phyloP scores from a whole-genome alignment of 2,113 vertebrate genomes.

The Pollachius pollachius region DNA sequence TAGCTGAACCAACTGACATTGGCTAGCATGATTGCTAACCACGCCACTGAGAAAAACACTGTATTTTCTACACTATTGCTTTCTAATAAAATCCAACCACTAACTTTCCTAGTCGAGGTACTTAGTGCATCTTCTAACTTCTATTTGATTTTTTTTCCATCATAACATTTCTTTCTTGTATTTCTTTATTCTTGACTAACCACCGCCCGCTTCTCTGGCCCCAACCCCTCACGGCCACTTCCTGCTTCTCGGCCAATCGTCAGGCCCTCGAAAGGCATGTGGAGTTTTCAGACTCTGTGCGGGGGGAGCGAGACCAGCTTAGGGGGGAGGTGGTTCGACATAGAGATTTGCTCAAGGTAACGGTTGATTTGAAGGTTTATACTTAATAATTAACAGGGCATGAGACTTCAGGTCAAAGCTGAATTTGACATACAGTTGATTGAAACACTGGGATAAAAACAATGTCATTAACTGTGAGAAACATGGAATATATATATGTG shows the following conservation, averaged over 20 bases:
- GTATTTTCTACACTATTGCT: neutral
- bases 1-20: too few relatives aligned
- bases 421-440: neutral
- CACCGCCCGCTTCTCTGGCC: conserved; percentile 13
- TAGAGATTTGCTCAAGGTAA: conserved; percentile 87
- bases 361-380: neutral
- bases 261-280: conserved; percentile 94
- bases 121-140: conserved; percentile 1
- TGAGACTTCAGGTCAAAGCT: neutral
- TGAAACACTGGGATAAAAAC: too few relatives aligned
- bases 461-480: too few relatives aligned
- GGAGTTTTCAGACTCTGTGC: conserved; percentile 87
- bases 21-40: neutral
- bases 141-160: neutral
- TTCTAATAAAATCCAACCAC: too few relatives aligned
- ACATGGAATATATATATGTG: too few relatives aligned
- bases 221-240: neutral
- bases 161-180: conserved; percentile 19
- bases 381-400: neutral
- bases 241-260: conserved; percentile 7
- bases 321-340: conserved; percentile 82
- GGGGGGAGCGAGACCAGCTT: conserved; percentile 85
- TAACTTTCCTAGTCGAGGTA: neutral
- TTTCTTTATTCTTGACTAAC: conserved; percentile 16
- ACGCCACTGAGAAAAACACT: neutral